These are phyloP conservation scores for Aplodontia rufa DNA, from an alignment of 2,113 vertebrate genomes.

Conservation along the genomic window DNA sequence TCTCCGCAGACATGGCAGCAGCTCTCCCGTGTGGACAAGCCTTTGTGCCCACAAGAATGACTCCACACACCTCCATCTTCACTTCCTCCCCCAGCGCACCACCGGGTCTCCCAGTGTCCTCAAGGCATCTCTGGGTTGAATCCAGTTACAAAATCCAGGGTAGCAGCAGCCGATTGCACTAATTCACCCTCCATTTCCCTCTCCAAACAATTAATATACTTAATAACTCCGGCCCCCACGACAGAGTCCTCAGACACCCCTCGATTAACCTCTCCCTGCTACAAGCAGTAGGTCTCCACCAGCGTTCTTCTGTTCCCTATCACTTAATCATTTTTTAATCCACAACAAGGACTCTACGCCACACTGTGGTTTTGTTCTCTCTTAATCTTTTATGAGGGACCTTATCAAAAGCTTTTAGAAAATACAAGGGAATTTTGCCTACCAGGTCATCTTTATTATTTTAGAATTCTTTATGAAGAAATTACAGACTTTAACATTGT, in stretches of 20 bases:
- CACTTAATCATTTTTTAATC: constrained; percentile 77
- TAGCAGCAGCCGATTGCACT: not conserved
- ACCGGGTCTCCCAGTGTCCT: not conserved
- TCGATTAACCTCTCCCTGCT: constrained; percentile 66
- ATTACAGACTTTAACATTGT: constrained; percentile 69
- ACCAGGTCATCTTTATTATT: constrained; percentile 79
- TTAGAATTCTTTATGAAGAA: constrained; percentile 77
- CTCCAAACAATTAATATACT: constrained; percentile 73
- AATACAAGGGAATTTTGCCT: constrained; percentile 76
- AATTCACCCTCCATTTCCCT: constrained; percentile 49
- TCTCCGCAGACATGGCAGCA: not conserved
- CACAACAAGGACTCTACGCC: constrained; percentile 72
- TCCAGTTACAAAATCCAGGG: constrained; percentile 20
- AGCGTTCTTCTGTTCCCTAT: constrained; percentile 51
- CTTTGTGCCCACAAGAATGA: not conserved
- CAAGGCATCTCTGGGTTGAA: not conserved
- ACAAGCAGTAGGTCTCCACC: constrained; percentile 39
- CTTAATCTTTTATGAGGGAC: constrained; percentile 79
- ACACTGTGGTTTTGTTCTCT: constrained; percentile 78
- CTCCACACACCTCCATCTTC: not conserved
- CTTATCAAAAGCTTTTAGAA: constrained; percentile 80
- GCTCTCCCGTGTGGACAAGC: not conserved
- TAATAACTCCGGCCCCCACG: constrained; percentile 60
- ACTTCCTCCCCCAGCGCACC: not conserved
- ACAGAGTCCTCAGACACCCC: constrained; percentile 60